Percentiles rank a stretch among this genome's conserved stretches.
Evolutionary conservation across 2,888 invertebrate species (phyloP).

Genomic region (Torymus tubicola): DNA sequence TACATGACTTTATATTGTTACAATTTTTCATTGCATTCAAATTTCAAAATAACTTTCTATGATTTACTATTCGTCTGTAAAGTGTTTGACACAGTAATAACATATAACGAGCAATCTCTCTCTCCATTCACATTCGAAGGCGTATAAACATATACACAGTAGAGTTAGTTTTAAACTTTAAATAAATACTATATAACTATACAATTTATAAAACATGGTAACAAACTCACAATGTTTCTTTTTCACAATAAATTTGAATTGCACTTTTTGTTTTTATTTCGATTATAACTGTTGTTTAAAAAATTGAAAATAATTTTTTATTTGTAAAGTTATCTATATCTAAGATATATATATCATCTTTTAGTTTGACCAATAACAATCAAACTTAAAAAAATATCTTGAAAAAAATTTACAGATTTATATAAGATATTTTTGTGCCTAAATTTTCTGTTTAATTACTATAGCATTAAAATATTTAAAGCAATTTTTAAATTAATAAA

Average conservation of each 20-base stretch:
- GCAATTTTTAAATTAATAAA: neutral
- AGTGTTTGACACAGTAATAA: conserved; percentile 26
- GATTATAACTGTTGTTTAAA: too few species aligned
- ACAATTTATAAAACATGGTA: conserved; percentile 26
- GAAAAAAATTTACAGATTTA: neutral
- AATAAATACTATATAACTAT: conserved; percentile 11
- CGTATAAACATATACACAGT: conserved; percentile 18
- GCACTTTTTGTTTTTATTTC: conserved; percentile 8
- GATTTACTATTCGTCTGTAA: conserved; percentile 3
- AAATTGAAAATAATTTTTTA: neutral
- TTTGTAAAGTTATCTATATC: too few species aligned
- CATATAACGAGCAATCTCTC: conserved; percentile 25
- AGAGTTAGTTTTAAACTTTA: conserved; percentile 2
- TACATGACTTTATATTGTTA: conserved; percentile 1
- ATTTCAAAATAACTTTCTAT: conserved; percentile 16
- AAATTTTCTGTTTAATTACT: too few species aligned
- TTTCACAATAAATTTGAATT: conserved; percentile 14
- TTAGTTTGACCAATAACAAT: too few species aligned
- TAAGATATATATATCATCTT: too few species aligned
- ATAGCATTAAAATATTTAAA: neutral
- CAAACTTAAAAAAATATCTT: conserved; percentile 14
- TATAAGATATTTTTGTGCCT: neutral
- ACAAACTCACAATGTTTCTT: conserved; percentile 5
- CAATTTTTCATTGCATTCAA: neutral
- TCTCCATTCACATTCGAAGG: conserved; percentile 24